Percentiles rank a stretch among this genome's conserved stretches.
Conservation (phyloP, 1,140 invertebrate species). For the Drosophila kurseongensis region DNA sequence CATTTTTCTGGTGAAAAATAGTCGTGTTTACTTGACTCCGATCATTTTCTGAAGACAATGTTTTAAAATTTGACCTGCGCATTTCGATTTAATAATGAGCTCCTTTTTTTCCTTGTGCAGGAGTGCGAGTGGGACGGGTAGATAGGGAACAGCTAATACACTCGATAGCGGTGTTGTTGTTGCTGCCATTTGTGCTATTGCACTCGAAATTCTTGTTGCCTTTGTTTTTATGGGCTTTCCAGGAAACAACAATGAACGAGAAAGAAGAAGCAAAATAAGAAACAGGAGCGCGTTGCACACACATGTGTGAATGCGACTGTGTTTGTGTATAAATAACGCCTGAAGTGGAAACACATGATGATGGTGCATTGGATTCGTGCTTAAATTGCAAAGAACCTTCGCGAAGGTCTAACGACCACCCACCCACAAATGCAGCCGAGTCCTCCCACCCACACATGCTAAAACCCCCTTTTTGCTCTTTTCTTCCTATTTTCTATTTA, state of each 20-base stretch:
- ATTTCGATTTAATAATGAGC: too few relatives aligned
- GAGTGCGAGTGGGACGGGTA: constrained; percentile 10
- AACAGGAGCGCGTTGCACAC: constrained; percentile 49
- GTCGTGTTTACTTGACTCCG: too few relatives aligned
- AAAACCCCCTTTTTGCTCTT: constrained; percentile 12
- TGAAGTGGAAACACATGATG: constrained; percentile 77
- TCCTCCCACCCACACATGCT: constrained; percentile 14
- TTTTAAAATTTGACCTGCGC: too few relatives aligned
- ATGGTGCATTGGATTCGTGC: constrained; percentile 47
- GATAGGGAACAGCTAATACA: constrained; percentile 60
- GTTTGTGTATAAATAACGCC: constrained; percentile 32
- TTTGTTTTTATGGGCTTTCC: constrained; percentile 81
- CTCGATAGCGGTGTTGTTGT: constrained; percentile 54
- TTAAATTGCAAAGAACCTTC: constrained; percentile 25
- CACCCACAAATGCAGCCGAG: constrained; percentile 36
- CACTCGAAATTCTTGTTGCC: constrained; percentile 80
- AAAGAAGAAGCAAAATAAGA: constrained; percentile 27
- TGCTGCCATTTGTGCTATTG: constrained; percentile 64
- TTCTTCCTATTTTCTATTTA: constrained; percentile 68
- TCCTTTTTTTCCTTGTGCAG: constrained; percentile 5
- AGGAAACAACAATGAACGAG: constrained; percentile 67
- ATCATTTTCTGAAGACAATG: too few relatives aligned
- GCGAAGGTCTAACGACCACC: constrained; percentile 2
- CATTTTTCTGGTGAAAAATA: too few relatives aligned
- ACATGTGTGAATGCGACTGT: constrained; percentile 17